These are phyloP conservation scores for Hydrophis major DNA, from an alignment of 2,797 vertebrate species.

Conservation along the genomic window DNA sequence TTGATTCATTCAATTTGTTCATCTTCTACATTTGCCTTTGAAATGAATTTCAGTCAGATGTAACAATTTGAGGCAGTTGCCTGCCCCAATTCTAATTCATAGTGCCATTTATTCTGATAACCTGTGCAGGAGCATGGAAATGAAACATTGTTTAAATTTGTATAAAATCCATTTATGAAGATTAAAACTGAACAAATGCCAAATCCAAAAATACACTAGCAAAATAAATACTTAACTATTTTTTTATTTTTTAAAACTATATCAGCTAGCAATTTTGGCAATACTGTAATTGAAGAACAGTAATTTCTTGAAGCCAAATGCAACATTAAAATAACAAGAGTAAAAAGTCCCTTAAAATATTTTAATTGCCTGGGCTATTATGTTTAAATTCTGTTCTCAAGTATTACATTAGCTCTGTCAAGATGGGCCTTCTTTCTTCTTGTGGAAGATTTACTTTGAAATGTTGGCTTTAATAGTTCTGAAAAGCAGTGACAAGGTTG, in stretches of 20 bases:
- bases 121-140: neutral
- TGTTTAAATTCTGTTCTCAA: constrained; percentile 21
- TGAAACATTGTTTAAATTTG: constrained; percentile 5
- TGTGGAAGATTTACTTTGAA: neutral
- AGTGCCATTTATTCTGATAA: neutral
- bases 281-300: neutral
- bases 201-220: constrained; percentile 14
- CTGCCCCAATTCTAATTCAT: neutral
- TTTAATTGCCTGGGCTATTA: constrained; percentile 10
- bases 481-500: neutral
- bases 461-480: neutral
- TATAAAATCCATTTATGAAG: neutral
- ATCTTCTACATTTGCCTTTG: constrained; percentile 2
- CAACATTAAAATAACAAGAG: accelerated
- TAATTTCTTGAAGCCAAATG: constrained; percentile 26
- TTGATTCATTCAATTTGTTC: neutral
- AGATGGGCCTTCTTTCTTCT: neutral
- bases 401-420: constrained; percentile 11
- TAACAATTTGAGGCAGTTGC: constrained; percentile 8
- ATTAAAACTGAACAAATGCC: neutral
- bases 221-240: neutral
- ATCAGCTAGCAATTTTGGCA: neutral
- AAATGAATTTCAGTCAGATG: neutral
- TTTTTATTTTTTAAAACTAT: constrained; percentile 18
- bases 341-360: neutral